Base-by-base conservation (phyloP, 2,888 invertebrate genomes). In the Drosophila birchii region DNA sequence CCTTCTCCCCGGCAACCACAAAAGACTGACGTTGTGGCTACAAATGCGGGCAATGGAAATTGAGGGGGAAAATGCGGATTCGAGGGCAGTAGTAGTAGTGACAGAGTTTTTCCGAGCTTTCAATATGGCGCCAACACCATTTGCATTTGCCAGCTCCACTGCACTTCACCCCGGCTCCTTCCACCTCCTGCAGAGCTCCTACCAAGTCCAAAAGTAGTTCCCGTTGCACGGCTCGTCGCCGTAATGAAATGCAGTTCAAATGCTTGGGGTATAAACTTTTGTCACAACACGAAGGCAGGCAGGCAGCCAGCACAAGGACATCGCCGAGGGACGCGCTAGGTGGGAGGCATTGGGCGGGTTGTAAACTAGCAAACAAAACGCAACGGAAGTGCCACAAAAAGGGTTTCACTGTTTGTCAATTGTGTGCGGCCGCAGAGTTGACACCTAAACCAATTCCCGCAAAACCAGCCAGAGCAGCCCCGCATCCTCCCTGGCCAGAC, bases 201-300 rank as follows among this genome's bases (percentile, higher is more conserved):
- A 55, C 32, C 57, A 20, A 49, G 53, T 38, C 47, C 57, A 60
- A 55, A 44, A 69, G 57, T 76, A 53, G 66, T 67, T 43, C 57
- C 53, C 45, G 60, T 26, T 67, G 43, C 38, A 60, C 58, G 76
- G 70, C 71, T 73, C 64, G 67, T 62, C 47, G 62, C 69, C 71
- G 76, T 86, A 86, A 88, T 88, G 86, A 86, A 86, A 88, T 86
- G 86, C 86, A 88, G 85, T 81, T 86, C 81, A 88, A 86, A 80
- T 88, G 86, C 88, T 88, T 78, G 76, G 83, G 79, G 78, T 82
- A 76, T 76, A 86, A 88, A 86, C 84, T 84, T 84, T 88, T 82
- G 88, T 82, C 88, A 69, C 84, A 78, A 73, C 73, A 75, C 64
- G 39, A 57, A 58, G 34, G 60, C 45, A 56, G 54, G 34, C 45